Evolutionary conservation across 2,888 invertebrate species (phyloP), one percentile per base, ranked within the genome.

Genomic region (Calameuta filiformis): DNA sequence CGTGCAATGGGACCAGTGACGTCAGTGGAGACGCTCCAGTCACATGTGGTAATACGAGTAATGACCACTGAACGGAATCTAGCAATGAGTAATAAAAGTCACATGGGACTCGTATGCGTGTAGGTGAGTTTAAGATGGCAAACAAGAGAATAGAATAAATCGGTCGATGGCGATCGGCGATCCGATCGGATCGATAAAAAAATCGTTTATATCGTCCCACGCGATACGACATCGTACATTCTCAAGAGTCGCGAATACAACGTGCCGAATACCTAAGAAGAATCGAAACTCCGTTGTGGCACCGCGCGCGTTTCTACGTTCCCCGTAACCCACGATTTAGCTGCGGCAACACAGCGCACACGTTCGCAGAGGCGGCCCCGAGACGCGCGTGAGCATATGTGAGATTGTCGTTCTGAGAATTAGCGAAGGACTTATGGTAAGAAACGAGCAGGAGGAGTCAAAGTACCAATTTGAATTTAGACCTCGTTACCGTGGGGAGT

Each of bases 401-500:
- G 15, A 23, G 4, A 56, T 69, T 69, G 56, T 56, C 56, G 56
- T 56, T 56, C 56, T 9, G 56, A 2, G 56, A 56, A 56, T 56
- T 56, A 56, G 56, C 56, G 23, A 56, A 56, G 56, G 56, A 56
- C 56, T 23, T 23, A 56, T 1, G 23, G 56, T 56, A 23, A 23
- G 23, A 56, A 23, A 56, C 56, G 56, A 9, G 56, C 2, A 56
- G 56, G 56, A 12, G n/a, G 33, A 40, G 71, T 75, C 77, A 68
- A 77, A 77, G 68, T 77, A 33, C 76, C 75, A 75, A 79, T 83
- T 84, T 76, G 79, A 81, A 81, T 82, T 83, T 80, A 80, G 82
- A 77, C 79, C 80, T 75, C 76, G 77, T 77, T 78, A 76, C 77
- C 77, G 75, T 15, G 71, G 31, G 69, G 74, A 56, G 37, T 37